A percentile compares a stretch with the other conserved stretches of the same genome.
phyloP scores from a whole-genome alignment of 2,113 vertebrate genomes.

The Apodemus speciosus region DNA sequence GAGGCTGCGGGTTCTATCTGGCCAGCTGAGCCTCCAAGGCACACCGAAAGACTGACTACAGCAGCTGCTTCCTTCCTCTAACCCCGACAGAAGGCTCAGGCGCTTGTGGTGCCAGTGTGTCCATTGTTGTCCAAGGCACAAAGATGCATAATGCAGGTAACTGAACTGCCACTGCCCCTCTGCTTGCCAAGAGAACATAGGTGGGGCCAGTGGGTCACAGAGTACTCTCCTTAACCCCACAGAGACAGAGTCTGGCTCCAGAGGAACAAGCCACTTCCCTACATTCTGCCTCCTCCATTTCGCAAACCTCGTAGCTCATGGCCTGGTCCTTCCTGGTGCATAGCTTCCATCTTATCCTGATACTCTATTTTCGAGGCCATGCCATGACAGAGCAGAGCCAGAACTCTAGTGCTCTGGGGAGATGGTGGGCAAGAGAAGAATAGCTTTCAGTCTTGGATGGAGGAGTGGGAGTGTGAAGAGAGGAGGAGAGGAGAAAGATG shows the following conservation, averaged over 20 bases:
- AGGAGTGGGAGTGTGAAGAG: too few species aligned
- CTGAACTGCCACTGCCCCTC: not conserved
- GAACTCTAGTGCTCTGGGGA: not conserved
- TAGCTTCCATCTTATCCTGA: constrained; percentile 44
- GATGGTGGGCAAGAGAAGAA: not conserved
- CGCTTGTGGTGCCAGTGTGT: not conserved
- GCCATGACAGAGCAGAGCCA: not conserved
- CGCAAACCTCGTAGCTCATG: not conserved
- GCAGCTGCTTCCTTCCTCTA: not conserved
- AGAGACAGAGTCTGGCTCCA: not conserved
- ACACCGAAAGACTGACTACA: not conserved
- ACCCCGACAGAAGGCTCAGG: not conserved
- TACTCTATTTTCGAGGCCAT: not conserved
- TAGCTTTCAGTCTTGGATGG: not conserved
- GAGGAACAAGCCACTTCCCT: not conserved
- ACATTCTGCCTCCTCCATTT: not conserved
- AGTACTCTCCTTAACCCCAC: not conserved
- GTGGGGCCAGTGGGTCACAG: not conserved
- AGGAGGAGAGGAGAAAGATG: not conserved
- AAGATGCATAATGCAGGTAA: not conserved
- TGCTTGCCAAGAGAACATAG: too few species aligned
- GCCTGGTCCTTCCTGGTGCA: constrained; percentile 17
- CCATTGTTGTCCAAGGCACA: not conserved
- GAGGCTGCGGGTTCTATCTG: not conserved
- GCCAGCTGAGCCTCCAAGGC: not conserved